Evolutionary conservation across 2,888 invertebrate genomes (phyloP).

Genomic region (Noctua comes): DNA sequence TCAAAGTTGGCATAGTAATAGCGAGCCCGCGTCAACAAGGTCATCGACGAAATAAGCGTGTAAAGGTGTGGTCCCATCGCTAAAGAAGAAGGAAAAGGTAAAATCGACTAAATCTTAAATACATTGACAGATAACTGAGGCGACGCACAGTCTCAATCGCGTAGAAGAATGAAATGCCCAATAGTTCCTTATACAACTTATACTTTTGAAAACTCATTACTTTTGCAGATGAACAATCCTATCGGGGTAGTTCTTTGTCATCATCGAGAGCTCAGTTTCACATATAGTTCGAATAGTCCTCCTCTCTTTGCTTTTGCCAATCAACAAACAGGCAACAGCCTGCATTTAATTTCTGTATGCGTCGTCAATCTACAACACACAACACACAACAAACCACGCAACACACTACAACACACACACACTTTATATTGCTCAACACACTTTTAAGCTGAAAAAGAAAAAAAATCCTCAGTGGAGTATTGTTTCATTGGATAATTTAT

Average conservation of each 20-base stretch:
- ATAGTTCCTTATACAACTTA: not conserved
- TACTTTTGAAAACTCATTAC: not conserved
- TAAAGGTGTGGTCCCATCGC: constrained; percentile 22
- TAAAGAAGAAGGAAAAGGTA: not conserved
- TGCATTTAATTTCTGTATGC: not conserved
- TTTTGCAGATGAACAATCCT: no score
- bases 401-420: no score
- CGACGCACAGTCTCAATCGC: not conserved
- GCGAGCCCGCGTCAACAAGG: constrained; percentile 28
- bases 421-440: not conserved
- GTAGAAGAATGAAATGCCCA: not conserved
- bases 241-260: not conserved
- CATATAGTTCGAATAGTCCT: not conserved
- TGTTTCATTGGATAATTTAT: not conserved
- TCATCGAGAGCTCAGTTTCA: not conserved
- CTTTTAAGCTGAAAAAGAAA: not conserved
- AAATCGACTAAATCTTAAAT: not conserved
- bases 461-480: not conserved
- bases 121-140: not conserved
- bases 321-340: no score
- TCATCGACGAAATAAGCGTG: constrained; percentile 30
- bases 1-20: constrained; percentile 32
- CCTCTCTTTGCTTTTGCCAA: not conserved
- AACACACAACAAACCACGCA: no score
- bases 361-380: no score